Evolutionary conservation across 2,113 vertebrate genomes (phyloP).

Genomic region (Nerophis ophidion): DNA sequence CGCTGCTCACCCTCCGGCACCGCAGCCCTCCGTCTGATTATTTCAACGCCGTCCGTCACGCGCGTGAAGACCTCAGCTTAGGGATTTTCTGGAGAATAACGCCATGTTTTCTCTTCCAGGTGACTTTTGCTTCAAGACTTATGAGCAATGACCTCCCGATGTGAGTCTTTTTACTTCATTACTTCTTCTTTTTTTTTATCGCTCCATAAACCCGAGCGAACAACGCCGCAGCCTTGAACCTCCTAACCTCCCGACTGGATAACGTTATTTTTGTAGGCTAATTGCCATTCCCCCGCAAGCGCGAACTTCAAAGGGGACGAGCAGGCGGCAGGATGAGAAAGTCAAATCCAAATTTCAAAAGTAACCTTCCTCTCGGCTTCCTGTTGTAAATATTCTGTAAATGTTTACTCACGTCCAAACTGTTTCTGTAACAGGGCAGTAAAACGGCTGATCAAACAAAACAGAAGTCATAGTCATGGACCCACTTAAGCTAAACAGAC

Average conservation of each 20-base stretch:
- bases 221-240: slow-evolving; percentile 7
- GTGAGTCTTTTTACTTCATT: slow-evolving; percentile 49
- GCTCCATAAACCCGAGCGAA: slow-evolving; percentile 2
- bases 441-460: too few species aligned
- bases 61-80: slow-evolving; percentile 15
- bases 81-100: slow-evolving; percentile 14
- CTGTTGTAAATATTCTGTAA: neutral
- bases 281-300: slow-evolving; percentile 43
- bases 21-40: slow-evolving; percentile 38
- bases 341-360: slow-evolving; percentile 42
- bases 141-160: slow-evolving; percentile 63
- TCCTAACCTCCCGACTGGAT: slow-evolving; percentile 17
- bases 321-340: slow-evolving; percentile 12
- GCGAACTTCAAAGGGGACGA: slow-evolving; percentile 36
- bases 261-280: slow-evolving; percentile 31
- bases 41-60: slow-evolving; percentile 31
- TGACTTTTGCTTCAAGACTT: slow-evolving; percentile 23
- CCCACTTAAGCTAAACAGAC: too few species aligned
- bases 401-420: too few species aligned
- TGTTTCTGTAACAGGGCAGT: too few species aligned
- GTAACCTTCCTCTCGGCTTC: slow-evolving; percentile 21
- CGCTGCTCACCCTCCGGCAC: slow-evolving; percentile 35
- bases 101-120: slow-evolving; percentile 54
- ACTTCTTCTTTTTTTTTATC: neutral
- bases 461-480: too few species aligned